phyloP scores from a whole-genome alignment of 2,113 vertebrate species.

The Poecilia latipinna region DNA sequence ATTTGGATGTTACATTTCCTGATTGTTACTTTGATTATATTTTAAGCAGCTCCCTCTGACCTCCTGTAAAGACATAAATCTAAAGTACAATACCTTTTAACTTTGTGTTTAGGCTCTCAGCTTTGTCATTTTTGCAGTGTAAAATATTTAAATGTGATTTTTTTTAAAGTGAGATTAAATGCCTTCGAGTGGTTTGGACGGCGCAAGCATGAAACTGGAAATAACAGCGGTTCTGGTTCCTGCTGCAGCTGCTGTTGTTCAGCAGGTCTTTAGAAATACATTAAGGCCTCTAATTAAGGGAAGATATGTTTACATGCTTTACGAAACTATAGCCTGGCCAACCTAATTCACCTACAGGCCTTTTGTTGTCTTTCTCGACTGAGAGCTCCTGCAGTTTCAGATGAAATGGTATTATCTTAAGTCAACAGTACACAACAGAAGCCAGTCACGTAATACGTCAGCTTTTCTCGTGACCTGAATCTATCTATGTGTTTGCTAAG shows the following conservation, averaged over 20 bases:
- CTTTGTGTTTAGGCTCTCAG: slow-evolving; percentile 2
- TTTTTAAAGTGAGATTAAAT: slow-evolving; percentile 1
- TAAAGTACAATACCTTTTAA: not conserved
- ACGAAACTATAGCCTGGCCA: slow-evolving; percentile 15
- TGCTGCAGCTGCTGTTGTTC: slow-evolving; percentile 23
- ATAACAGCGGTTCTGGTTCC: not conserved
- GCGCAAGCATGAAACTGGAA: slow-evolving; percentile 3
- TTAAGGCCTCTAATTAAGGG: slow-evolving; percentile 7
- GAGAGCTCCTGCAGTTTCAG: not conserved
- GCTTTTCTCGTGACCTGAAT: not conserved
- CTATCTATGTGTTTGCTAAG: not conserved
- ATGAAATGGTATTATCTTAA: not conserved
- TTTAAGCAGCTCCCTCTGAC: not conserved
- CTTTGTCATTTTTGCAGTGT: not conserved
- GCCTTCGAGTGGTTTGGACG: not conserved
- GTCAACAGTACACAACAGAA: slow-evolving; percentile 3
- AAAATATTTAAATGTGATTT: slow-evolving; percentile 21
- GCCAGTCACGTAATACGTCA: not conserved
- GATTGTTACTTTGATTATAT: slow-evolving; percentile 21
- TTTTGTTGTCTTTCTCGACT: not conserved
- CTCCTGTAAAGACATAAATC: slow-evolving; percentile 9
- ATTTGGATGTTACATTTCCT: slow-evolving; percentile 41
- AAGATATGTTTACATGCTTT: slow-evolving; percentile 15
- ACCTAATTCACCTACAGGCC: not conserved
- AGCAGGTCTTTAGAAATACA: slow-evolving; percentile 44